A percentile compares a stretch with the other conserved stretches of the same genome.
phyloP scores from a whole-genome alignment of 2,888 invertebrate genomes.

The Sycophila texana region DNA sequence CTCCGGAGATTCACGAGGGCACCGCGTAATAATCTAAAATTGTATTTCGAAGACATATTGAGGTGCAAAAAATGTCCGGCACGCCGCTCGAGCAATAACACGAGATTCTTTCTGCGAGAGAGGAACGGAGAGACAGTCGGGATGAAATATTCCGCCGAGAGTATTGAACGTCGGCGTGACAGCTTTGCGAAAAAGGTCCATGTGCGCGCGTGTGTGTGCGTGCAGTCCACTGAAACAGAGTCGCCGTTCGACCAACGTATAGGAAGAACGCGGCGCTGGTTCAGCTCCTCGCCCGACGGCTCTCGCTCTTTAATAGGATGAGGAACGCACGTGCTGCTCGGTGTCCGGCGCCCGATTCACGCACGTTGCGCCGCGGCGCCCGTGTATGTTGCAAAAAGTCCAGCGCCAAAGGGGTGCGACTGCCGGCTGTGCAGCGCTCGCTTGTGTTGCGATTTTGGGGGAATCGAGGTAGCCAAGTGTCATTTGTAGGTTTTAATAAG shows the following conservation, averaged over 20 bases:
- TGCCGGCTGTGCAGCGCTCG: neutral
- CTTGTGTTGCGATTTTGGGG: neutral
- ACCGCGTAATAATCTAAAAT: conserved; percentile 48
- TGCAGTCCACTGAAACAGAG: neutral
- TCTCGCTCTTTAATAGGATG: conserved; percentile 32
- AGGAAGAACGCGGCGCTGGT: conserved; percentile 2
- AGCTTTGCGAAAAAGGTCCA: conserved; percentile 56
- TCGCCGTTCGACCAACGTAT: no score
- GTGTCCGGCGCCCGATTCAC: conserved; percentile 35
- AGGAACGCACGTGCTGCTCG: conserved; percentile 45
- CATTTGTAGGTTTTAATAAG: no score
- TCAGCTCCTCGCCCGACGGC: conserved; percentile 44
- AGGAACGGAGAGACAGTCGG: neutral
- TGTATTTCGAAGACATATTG: conserved; percentile 54
- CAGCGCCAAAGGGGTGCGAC: conserved; percentile 64
- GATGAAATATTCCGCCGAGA: conserved; percentile 51
- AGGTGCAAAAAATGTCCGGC: conserved; percentile 44
- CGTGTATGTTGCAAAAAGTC: conserved; percentile 57
- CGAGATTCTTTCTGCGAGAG: conserved; percentile 27
- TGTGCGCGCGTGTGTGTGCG: neutral
- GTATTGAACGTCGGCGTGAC: conserved; percentile 55
- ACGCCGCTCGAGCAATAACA: conserved; percentile 40
- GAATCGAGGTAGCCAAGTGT: neutral
- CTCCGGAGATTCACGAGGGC: conserved; percentile 35
- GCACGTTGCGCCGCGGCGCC: conserved; percentile 46